phyloP scores from a whole-genome alignment of 2,888 invertebrate species.

The Selenia dentaria region DNA sequence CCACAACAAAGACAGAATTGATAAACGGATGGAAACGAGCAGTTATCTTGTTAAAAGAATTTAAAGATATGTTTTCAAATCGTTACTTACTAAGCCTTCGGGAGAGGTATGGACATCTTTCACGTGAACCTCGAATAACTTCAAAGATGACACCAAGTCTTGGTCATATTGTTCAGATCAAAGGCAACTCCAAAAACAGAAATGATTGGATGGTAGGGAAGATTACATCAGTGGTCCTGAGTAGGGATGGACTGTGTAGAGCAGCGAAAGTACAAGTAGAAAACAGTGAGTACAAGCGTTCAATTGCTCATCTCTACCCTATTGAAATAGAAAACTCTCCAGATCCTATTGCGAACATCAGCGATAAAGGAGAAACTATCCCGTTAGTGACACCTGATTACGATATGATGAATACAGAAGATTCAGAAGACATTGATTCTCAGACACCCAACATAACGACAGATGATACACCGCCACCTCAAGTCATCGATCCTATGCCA shows the following conservation, averaged over 20 bases:
- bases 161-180: background rate
- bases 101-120: background rate
- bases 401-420: too few relatives aligned
- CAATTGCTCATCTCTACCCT: background rate
- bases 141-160: background rate
- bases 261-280: background rate
- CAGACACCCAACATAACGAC: too few relatives aligned
- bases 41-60: background rate
- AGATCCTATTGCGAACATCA: too few relatives aligned
- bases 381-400: too few relatives aligned
- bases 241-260: background rate
- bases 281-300: background rate
- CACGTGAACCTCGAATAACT: background rate
- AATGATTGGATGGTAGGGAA: background rate
- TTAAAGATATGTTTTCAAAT: background rate
- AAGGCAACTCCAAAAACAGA: background rate
- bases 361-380: too few relatives aligned
- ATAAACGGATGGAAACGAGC: background rate
- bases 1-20: background rate
- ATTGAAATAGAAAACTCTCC: background rate
- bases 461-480: too few relatives aligned
- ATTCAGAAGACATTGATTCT: too few relatives aligned
- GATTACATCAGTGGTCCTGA: background rate
- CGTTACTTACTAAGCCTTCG: background rate
- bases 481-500: too few relatives aligned